Evolutionary conservation across 2,888 invertebrate genomes (phyloP), one percentile per base, ranked within the genome.

Genomic region (Leucophenga maculata): DNA sequence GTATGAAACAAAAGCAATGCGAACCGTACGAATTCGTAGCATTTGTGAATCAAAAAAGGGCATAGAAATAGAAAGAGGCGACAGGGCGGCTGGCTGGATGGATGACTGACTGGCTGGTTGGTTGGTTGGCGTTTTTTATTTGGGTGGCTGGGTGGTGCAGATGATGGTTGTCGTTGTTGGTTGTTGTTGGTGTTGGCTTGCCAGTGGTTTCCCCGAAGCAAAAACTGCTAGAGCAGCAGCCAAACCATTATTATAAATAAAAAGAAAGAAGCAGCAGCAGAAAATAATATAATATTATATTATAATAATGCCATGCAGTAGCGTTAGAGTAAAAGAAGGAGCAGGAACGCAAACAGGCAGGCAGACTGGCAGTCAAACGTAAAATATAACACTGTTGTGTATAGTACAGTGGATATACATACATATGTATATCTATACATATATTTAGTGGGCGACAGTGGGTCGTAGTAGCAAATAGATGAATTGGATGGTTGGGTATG

Each of bases 181-280:
- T 67, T 55, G 52, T 69, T 39, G 62, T 70, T 65, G 68, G 69
- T 71, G 80, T 73, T 74, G 74, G 79, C 72, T 75, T 80, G 76
- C 69, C 82, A 74, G 77, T 74, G 62, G 46, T 62, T 62, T 44
- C 18, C 57, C 18, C 32, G 46, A 20, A 20, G 62, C 46, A 6
- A 62, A 46, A 62, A 62, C 44, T 62, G 62, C 62, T 46, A 44
- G 32, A 62, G 22, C 44, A 46, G 22, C 32, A 77, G 82, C 76
- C 84, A 81, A 78, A 78, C 82, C 80, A 80, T 84, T 84, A 84
- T 76, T 85, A 85, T 83, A 82, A 83, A 73, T 80, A 85, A 54
- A 44, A 64, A 57, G 48, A 46, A 26, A 64, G 68, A 69, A 64
- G 64, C 50, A 32, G 46, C 54, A 54, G 68, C 50, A 65, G 57